Percentiles rank a stretch among this genome's conserved stretches.
phyloP scores from a whole-genome alignment of 2,113 vertebrate species.

The Epinephelus moara region DNA sequence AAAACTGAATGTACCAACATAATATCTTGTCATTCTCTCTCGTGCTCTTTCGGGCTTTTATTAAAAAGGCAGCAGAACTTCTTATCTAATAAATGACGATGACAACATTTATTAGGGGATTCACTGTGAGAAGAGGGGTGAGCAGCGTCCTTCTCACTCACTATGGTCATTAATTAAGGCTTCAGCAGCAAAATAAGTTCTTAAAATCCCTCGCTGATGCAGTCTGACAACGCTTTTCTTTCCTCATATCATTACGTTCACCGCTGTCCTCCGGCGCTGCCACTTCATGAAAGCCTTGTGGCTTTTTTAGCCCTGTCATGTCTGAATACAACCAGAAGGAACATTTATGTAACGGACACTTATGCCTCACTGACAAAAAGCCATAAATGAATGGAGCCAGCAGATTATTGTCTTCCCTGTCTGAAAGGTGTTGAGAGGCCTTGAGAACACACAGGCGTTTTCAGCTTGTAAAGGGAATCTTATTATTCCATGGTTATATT shows the following conservation, averaged over 20 bases:
- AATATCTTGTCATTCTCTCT: background rate
- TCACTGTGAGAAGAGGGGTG: background rate
- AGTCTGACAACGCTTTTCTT: background rate
- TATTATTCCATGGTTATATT: background rate
- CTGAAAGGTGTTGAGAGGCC: background rate
- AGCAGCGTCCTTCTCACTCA: background rate
- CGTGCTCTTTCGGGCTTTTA: background rate
- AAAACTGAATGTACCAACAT: background rate
- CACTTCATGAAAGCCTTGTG: background rate
- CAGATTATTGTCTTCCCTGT: background rate
- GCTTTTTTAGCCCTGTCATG: background rate
- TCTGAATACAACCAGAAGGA: background rate
- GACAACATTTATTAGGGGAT: slow-evolving; percentile 5
- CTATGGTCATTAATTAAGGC: slow-evolving; percentile 27
- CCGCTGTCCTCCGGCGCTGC: background rate
- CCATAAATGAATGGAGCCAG: background rate
- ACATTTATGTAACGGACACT: background rate
- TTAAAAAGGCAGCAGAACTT: background rate
- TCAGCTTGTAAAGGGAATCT: background rate
- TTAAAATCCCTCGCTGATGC: background rate
- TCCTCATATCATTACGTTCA: background rate
- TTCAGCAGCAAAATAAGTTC: background rate
- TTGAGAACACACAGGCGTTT: background rate
- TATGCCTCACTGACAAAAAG: background rate
- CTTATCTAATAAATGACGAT: slow-evolving; percentile 16